Evolutionary conservation across 2,888 invertebrate genomes (phyloP).

Genomic region (Caenorhabditis panamensis): DNA sequence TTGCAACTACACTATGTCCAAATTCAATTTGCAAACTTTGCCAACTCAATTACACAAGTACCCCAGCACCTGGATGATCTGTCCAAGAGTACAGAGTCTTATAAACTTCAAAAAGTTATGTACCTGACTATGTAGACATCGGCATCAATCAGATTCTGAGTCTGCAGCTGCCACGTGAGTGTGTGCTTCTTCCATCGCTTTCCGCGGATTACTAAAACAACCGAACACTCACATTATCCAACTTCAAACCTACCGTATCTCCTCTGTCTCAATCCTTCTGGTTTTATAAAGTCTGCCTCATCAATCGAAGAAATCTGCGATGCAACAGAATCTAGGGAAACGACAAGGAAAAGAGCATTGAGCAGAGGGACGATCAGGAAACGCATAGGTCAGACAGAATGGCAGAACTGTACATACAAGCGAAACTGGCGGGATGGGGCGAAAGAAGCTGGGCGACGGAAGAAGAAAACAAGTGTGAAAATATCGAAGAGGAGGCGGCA

Average conservation of each 20-base stretch:
- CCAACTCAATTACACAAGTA: background rate
- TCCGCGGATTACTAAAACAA: slow-evolving; percentile 56
- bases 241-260: slow-evolving; percentile 55
- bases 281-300: slow-evolving; percentile 29
- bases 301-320: too few relatives aligned
- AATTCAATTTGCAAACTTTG: background rate
- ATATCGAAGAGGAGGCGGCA: slow-evolving; percentile 18
- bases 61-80: background rate
- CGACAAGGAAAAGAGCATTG: background rate
- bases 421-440: slow-evolving; percentile 5
- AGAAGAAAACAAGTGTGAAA: slow-evolving; percentile 54
- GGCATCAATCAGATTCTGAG: slow-evolving; percentile 61
- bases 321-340: background rate
- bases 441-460: slow-evolving; percentile 1
- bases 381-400: slow-evolving; percentile 29
- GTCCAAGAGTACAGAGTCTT: too few relatives aligned
- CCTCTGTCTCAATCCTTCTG: slow-evolving; percentile 19
- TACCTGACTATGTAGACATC: slow-evolving; percentile 70
- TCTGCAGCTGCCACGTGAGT: slow-evolving; percentile 64
- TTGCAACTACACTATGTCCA: too few relatives aligned
- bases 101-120: background rate
- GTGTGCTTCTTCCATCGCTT: slow-evolving; percentile 64
- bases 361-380: background rate
- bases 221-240: background rate
- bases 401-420: slow-evolving; percentile 43